A percentile compares a stretch with the other conserved stretches of the same genome.
phyloP scores from a whole-genome alignment of 2,113 vertebrate species.

The Malaclemys terrapin region DNA sequence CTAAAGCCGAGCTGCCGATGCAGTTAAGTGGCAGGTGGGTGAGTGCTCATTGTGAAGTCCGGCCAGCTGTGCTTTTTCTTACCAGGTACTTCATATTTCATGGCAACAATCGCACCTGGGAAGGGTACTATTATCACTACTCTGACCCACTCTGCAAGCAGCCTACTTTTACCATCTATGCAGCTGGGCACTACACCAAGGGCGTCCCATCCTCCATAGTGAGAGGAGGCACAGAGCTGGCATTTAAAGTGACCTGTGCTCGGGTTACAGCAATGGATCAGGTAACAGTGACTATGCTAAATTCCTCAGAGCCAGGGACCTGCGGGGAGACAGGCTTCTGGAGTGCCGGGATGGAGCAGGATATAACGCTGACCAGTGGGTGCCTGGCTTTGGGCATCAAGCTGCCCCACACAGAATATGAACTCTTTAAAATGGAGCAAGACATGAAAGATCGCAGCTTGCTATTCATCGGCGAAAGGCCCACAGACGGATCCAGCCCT shows the following conservation, averaged over 20 bases:
- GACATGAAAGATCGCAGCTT: constrained; percentile 81
- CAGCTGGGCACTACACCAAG: constrained; percentile 83
- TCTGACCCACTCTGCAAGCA: constrained; percentile 86
- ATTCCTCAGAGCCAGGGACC: constrained; percentile 79
- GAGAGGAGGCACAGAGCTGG: constrained; percentile 83
- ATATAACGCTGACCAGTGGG: constrained; percentile 86
- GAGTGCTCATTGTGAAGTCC: constrained; percentile 87
- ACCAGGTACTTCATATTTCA: constrained; percentile 88
- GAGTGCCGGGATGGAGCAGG: constrained; percentile 84
- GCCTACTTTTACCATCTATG: constrained; percentile 88
- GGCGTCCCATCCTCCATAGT: constrained; percentile 82
- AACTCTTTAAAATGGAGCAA: constrained; percentile 88
- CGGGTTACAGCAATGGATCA: constrained; percentile 82
- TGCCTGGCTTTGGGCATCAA: constrained; percentile 87
- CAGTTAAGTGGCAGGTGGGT: constrained; percentile 86
- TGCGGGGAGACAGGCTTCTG: constrained; percentile 83
- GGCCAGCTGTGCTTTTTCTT: constrained; percentile 90
- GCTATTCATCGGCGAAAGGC: constrained; percentile 89
- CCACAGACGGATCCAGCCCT: constrained; percentile 89
- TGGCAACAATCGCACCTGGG: constrained; percentile 81
- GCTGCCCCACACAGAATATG: constrained; percentile 91
- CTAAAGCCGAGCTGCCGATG: constrained; percentile 50
- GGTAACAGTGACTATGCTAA: constrained; percentile 81
- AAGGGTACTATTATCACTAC: constrained; percentile 90
- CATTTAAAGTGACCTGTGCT: constrained; percentile 86